Base-by-base conservation (phyloP, 2,797 vertebrate species). In the Tangara arthus region DNA sequence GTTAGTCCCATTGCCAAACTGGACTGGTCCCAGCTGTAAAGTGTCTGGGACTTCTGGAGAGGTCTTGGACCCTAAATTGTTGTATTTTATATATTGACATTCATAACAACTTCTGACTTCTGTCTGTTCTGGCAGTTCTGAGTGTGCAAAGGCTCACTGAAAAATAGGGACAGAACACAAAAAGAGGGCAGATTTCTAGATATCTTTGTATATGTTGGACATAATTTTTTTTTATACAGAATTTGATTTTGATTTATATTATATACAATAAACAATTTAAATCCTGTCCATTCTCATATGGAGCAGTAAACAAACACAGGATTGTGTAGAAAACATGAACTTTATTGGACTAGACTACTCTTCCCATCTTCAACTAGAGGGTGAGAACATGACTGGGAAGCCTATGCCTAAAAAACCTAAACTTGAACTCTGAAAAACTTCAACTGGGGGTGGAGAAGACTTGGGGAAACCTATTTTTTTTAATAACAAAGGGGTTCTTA, bases 261-360 rank as follows among this genome's bases (percentile, higher is more conserved):
- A 34, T n/a, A 17, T 16, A 15, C n/a, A 96, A 97, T 92, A 96
- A 96, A 97, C 20, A 59, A n/a, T 50, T 21, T 16, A 52, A 52
- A 60, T 52, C 15, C 7, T 37, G 23, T 16, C 10, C 12, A 28
- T 66, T 68, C 13, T 24, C 8, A 16, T 60, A 52, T 24, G 23
- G 19, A 85, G 37, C n/a, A 68, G 19, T n/a, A 66, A 66, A 49
- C 7, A 56, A 56, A 22, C 21, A 32, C 9, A 32, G 15, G 22
- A 19, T 7, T 42, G 5, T 75, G 16, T 9, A 27, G 10, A 44
- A 59, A 50, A 27, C 22, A 32, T 7, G 6, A 42, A 35, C 32
- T 65, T 65, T 8, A 65, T 42, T 57, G 32, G 57, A 35, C 26
- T 64, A 49, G 14, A 35, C 30, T 49, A 32, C 4, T 34, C 14